Evolutionary conservation across 2,797 vertebrate species (phyloP).

Genomic region (Eidolon dupreanum): DNA sequence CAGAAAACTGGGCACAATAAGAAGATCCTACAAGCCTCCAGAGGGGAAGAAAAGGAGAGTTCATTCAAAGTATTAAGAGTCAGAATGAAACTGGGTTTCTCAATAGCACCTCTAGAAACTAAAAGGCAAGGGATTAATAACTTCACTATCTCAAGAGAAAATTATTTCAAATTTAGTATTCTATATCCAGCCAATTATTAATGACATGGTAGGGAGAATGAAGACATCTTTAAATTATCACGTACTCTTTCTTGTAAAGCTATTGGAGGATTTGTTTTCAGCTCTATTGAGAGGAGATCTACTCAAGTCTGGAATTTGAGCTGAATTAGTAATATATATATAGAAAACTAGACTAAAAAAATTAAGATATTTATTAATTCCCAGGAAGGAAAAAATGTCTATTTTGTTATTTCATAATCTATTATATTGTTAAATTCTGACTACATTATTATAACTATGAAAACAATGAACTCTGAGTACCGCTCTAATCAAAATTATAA

Average conservation of each 20-base stretch:
- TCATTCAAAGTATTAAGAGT: not conserved
- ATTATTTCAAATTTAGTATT: not conserved
- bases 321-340: not conserved
- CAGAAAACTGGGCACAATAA: not conserved
- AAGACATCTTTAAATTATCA: not conserved
- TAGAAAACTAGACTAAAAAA: not conserved
- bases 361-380: not conserved
- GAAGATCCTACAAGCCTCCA: not conserved
- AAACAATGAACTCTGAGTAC: not conserved
- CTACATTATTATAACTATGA: not conserved
- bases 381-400: not conserved
- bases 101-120: not conserved
- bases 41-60: not conserved
- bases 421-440: not conserved
- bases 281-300: not conserved
- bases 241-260: not conserved
- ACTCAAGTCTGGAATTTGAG: not conserved
- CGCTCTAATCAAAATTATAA: not conserved
- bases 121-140: not conserved
- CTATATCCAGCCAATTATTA: not conserved
- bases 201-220: not conserved
- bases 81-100: not conserved
- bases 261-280: not conserved
- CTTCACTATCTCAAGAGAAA: not conserved
- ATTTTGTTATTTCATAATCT: not conserved